Conservation (phyloP, 2,113 vertebrate species). For the Callipepla californica region DNA sequence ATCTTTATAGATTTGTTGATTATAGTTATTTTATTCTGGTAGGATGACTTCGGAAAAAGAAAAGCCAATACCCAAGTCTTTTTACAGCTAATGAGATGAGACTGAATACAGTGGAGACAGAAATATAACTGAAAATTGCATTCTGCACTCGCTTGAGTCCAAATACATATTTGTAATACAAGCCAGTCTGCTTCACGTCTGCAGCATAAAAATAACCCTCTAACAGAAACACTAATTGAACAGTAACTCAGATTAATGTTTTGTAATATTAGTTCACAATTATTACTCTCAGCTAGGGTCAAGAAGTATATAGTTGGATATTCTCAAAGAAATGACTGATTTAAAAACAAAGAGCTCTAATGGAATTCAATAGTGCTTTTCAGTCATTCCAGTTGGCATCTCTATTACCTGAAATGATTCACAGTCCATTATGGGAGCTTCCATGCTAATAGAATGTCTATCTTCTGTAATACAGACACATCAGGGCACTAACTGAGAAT, state of each 20-base stretch:
- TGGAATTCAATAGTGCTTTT: slow-evolving; percentile 90
- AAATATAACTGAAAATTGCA: slow-evolving; percentile 63
- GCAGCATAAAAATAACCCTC: slow-evolving; percentile 70
- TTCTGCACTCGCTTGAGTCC: slow-evolving; percentile 38
- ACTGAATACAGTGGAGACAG: slow-evolving; percentile 38
- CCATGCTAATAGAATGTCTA: slow-evolving; percentile 93
- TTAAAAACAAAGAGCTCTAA: slow-evolving; percentile 93
- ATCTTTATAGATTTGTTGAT: slow-evolving; percentile 64
- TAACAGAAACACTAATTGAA: slow-evolving; percentile 77
- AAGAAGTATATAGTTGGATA: slow-evolving; percentile 85
- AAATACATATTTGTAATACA: slow-evolving; percentile 57
- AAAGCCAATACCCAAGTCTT: slow-evolving; percentile 14
- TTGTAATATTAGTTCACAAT: slow-evolving; percentile 85
- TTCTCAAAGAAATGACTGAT: slow-evolving; percentile 90
- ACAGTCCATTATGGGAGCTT: slow-evolving; percentile 91
- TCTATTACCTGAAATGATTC: slow-evolving; percentile 95
- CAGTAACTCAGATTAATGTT: slow-evolving; percentile 85
- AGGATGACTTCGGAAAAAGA: slow-evolving; percentile 42
- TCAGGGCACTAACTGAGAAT: slow-evolving; percentile 89
- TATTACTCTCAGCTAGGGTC: slow-evolving; percentile 81
- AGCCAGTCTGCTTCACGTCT: slow-evolving; percentile 65
- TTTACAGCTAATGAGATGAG: slow-evolving; percentile 42
- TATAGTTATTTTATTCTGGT: slow-evolving; percentile 61
- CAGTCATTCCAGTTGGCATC: slow-evolving; percentile 89
- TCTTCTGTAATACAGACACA: slow-evolving; percentile 94